Conservation (phyloP, 2,888 invertebrate genomes). For the Cheilosia vulpina region DNA sequence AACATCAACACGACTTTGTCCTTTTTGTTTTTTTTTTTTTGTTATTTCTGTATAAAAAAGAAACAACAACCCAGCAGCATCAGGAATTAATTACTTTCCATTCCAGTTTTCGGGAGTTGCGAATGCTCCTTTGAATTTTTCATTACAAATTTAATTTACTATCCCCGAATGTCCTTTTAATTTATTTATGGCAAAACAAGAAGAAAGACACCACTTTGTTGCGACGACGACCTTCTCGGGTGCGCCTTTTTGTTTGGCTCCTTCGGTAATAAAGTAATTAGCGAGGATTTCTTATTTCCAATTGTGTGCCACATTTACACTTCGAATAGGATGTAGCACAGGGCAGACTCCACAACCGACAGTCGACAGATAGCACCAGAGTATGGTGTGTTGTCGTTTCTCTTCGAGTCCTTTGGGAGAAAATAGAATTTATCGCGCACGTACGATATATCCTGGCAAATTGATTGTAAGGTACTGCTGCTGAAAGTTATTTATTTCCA, state of each 20-base stretch:
- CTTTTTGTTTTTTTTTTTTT: slow-evolving; percentile 2
- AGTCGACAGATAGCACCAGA: too few relatives aligned
- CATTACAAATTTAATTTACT: slow-evolving; percentile 74
- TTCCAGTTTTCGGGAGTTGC: slow-evolving; percentile 48
- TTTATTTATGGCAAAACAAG: slow-evolving; percentile 54
- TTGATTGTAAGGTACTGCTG: slow-evolving; percentile 69
- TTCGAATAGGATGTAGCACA: not conserved
- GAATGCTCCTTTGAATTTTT: slow-evolving; percentile 66
- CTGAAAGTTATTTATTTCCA: slow-evolving; percentile 69
- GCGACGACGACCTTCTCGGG: slow-evolving; percentile 13
- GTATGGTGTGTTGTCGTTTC: slow-evolving; percentile 9
- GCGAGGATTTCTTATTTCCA: slow-evolving; percentile 70
- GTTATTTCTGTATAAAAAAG: slow-evolving; percentile 17
- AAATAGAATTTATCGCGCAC: slow-evolving; percentile 65
- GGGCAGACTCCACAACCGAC: not conserved
- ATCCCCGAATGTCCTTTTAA: slow-evolving; percentile 73
- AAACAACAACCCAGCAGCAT: not conserved
- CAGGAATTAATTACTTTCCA: slow-evolving; percentile 72
- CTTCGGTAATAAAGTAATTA: slow-evolving; percentile 73
- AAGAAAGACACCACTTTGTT: slow-evolving; percentile 22
- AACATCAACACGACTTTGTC: slow-evolving; percentile 66
- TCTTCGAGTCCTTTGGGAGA: slow-evolving; percentile 17
- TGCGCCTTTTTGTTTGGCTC: slow-evolving; percentile 1
- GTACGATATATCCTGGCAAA: slow-evolving; percentile 69
- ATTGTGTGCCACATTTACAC: slow-evolving; percentile 39